Conservation (phyloP, 2,888 invertebrate species). For the Mactromeris polynyma region DNA sequence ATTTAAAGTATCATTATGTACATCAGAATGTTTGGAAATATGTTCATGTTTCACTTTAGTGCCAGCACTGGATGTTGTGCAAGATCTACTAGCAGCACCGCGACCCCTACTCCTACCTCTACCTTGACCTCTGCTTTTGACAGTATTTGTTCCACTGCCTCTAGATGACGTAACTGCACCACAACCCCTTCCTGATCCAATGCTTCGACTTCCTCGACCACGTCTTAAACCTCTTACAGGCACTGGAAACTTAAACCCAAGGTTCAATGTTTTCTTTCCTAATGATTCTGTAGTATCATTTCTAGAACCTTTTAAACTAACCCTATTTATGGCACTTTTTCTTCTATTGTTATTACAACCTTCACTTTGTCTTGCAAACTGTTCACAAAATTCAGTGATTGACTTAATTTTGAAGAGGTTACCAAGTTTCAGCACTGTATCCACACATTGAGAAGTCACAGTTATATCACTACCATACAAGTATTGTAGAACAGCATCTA, state of each 20-base stretch:
- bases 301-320: not conserved
- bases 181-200: not conserved
- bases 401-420: conserved; percentile 32
- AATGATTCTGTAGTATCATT: not conserved
- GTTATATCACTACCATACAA: conserved; percentile 14
- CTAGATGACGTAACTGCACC: not conserved
- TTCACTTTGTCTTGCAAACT: not conserved
- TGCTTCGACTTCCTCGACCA: not conserved
- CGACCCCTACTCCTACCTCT: not conserved
- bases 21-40: not conserved
- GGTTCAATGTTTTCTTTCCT: not conserved
- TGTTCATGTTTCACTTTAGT: not conserved
- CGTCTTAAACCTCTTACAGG: not conserved
- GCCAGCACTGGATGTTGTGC: not conserved
- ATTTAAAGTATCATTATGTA: not conserved
- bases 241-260: not conserved
- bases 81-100: not conserved
- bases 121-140: not conserved
- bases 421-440: conserved; percentile 25
- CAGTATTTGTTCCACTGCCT: not conserved
- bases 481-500: conserved; percentile 28
- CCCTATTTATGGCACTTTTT: not conserved
- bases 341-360: not conserved
- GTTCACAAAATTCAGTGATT: conserved; percentile 24
- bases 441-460: not conserved